Percentiles rank a stretch among this genome's conserved stretches.
phyloP scores from a whole-genome alignment of 2,113 vertebrate genomes.

The Hemiprocne comata region DNA sequence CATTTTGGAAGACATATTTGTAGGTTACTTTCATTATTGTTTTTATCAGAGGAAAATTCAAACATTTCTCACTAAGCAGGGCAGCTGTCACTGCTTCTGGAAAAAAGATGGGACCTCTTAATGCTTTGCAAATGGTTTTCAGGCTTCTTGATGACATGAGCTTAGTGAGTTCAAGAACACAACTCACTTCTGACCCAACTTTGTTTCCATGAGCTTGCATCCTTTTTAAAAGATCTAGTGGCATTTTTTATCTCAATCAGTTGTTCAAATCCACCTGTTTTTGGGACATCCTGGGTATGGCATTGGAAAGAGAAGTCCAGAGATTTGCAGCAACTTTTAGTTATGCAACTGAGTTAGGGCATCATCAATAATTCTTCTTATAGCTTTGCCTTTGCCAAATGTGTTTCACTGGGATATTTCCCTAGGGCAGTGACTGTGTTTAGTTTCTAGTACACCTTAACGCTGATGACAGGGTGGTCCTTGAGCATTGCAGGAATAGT shows the following conservation, averaged over 20 bases:
- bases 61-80: not conserved
- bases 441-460: not conserved
- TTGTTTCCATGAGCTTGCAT: not conserved
- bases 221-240: not conserved
- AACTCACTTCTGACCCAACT: not conserved
- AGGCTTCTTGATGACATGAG: not conserved
- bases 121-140: not conserved
- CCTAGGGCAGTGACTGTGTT: not conserved
- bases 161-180: not conserved
- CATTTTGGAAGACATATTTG: not conserved
- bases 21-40: not conserved
- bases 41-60: not conserved
- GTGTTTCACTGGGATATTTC: not conserved
- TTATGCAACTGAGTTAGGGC: not conserved
- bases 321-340: not conserved
- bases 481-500: not conserved
- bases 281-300: not conserved
- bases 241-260: not conserved
- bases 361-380: not conserved
- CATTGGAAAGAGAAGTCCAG: not conserved
- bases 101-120: not conserved
- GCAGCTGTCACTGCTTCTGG: not conserved
- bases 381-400: not conserved
- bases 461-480: not conserved
- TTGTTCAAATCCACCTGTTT: not conserved